Conservation (phyloP, 2,888 invertebrate genomes). For the Yponomeuta cagnagella region DNA sequence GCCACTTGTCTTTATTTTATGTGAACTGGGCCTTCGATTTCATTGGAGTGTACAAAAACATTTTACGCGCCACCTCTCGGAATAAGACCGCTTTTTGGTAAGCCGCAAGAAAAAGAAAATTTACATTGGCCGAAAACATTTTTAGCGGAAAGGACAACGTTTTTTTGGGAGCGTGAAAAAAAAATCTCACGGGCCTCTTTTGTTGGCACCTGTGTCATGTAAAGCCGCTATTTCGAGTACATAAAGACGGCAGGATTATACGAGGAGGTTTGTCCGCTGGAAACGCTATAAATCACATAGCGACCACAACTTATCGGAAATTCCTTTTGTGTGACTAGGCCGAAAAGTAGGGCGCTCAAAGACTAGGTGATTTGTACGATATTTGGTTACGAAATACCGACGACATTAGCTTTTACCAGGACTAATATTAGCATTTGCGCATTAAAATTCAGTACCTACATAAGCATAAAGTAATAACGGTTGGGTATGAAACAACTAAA, state of each 20-base stretch:
- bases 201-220: not conserved
- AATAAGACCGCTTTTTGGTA: not conserved
- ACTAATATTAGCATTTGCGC: not conserved
- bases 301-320: slow-evolving; percentile 2
- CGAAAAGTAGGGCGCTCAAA: not conserved
- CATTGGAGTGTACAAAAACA: not conserved
- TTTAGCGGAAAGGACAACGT: not conserved
- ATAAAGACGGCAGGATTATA: not conserved
- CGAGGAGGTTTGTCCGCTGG: not conserved
- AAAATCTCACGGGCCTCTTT: not conserved
- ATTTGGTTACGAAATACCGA: not conserved
- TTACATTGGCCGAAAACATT: not conserved
- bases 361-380: not conserved
- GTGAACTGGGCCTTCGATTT: not conserved
- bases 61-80: not conserved
- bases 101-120: slow-evolving; percentile 4
- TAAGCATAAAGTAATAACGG: not conserved
- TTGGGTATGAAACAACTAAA: not conserved
- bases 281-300: slow-evolving; percentile 9
- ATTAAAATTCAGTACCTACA: not conserved
- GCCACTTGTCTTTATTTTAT: too few species aligned
- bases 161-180: not conserved
- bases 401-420: too few species aligned
- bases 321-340: not conserved
- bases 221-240: not conserved